Evolutionary conservation across 2,888 invertebrate species (phyloP).

Genomic region (Apoda limacodes): DNA sequence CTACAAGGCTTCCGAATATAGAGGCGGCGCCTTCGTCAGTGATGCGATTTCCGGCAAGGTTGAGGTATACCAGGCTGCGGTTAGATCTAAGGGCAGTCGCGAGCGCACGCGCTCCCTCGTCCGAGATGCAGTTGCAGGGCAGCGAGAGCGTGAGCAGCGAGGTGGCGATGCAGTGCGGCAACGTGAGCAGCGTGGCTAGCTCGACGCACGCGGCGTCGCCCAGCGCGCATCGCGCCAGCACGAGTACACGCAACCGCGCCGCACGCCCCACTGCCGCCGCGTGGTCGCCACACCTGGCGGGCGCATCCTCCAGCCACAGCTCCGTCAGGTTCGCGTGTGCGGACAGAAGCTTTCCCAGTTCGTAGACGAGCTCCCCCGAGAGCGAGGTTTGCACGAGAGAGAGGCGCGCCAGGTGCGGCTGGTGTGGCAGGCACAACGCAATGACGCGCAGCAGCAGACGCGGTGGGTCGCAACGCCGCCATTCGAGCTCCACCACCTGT

Average conservation of each 20-base stretch:
- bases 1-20: constrained; percentile 18
- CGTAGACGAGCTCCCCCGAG: constrained; percentile 17
- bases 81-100: constrained; percentile 24
- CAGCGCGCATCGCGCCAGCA: constrained; percentile 24
- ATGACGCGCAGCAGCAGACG: constrained; percentile 23
- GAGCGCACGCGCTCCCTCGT: constrained; percentile 22
- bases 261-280: constrained; percentile 17
- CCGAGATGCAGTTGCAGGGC: constrained; percentile 20
- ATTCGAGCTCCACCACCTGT: constrained; percentile 19
- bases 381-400: constrained; percentile 17
- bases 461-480: constrained; percentile 19
- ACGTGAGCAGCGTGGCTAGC: constrained; percentile 18
- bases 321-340: constrained; percentile 22
- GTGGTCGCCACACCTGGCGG: constrained; percentile 19
- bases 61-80: constrained; percentile 24
- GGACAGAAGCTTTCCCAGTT: constrained; percentile 19
- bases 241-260: constrained; percentile 18
- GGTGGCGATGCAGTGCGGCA: constrained; percentile 20
- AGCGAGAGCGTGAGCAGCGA: constrained; percentile 17
- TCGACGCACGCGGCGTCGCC: constrained; percentile 20
- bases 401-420: constrained; percentile 18
- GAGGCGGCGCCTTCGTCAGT: constrained; percentile 21
- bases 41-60: constrained; percentile 25
- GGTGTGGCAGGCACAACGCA: constrained; percentile 22
- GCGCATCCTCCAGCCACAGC: constrained; percentile 26